Evolutionary conservation across 2,113 vertebrate genomes (phyloP).

Genomic region (Vombatus ursinus): DNA sequence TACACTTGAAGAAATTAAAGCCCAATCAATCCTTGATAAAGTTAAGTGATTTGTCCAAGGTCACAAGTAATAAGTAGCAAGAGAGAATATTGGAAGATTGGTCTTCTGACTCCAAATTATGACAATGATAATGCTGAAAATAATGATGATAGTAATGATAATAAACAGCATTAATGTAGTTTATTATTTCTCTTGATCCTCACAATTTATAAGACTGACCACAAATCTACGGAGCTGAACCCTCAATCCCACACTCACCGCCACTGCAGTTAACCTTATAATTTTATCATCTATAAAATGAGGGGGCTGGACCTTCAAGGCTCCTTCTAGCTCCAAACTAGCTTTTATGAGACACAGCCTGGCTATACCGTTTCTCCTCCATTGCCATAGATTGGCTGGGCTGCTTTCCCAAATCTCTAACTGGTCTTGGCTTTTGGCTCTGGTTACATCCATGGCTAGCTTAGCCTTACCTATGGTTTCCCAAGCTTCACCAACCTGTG

Average conservation of each 20-base stretch:
- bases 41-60: not conserved
- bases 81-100: not conserved
- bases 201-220: not conserved
- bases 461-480: not conserved
- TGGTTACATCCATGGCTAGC: not conserved
- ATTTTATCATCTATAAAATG: not conserved
- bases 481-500: not conserved
- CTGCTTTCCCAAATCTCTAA: not conserved
- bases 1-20: not conserved
- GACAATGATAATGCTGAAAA: not conserved
- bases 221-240: not conserved
- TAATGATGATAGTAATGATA: not conserved
- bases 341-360: not conserved
- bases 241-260: not conserved
- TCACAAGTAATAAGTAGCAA: not conserved
- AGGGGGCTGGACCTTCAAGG: not conserved
- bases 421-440: not conserved
- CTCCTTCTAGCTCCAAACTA: not conserved
- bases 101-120: not conserved
- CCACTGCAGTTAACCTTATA: not conserved
- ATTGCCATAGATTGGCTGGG: not conserved
- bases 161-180: not conserved
- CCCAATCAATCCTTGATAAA: not conserved
- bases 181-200: not conserved
- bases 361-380: not conserved